phyloP scores from a whole-genome alignment of 2,113 vertebrate species.

The Tetrao urogallus region DNA sequence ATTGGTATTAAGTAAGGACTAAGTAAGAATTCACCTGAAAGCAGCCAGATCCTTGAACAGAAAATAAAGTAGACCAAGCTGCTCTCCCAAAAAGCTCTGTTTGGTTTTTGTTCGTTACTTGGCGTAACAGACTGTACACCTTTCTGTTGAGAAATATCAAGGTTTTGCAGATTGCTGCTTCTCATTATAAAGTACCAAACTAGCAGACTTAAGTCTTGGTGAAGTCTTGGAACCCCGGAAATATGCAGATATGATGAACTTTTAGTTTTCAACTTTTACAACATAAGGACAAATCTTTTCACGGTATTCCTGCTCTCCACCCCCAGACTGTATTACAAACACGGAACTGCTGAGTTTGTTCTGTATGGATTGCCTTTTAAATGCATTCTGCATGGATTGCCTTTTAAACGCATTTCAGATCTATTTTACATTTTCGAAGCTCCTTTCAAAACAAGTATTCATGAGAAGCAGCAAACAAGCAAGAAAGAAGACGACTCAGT shows the following conservation, averaged over 20 bases:
- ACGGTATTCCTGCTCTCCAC: fast-evolving
- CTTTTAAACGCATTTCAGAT: neutral
- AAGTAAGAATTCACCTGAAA: constrained; percentile 86
- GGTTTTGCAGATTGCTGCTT: constrained; percentile 88
- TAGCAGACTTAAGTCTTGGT: constrained; percentile 56
- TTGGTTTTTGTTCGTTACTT: constrained; percentile 88
- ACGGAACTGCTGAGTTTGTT: neutral
- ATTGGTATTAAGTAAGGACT: neutral
- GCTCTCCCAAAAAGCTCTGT: constrained; percentile 85
- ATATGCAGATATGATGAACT: neutral
- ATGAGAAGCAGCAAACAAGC: neutral
- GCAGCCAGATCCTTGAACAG: constrained; percentile 91
- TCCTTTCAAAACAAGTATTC: neutral
- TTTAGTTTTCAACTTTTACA: neutral
- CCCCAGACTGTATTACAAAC: neutral
- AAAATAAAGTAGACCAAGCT: constrained; percentile 90
- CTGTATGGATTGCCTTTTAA: no score
- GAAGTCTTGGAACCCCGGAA: constrained; percentile 78
- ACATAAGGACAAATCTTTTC: neutral
- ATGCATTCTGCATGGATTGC: neutral
- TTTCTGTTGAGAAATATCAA: constrained; percentile 91
- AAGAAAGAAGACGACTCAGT: neutral
- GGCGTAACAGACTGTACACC: constrained; percentile 92
- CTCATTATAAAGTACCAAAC: constrained; percentile 93
- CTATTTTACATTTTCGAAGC: neutral